These are phyloP conservation scores for Mustela nigripes DNA, from an alignment of 2,113 vertebrate species.

Conservation along the genomic window DNA sequence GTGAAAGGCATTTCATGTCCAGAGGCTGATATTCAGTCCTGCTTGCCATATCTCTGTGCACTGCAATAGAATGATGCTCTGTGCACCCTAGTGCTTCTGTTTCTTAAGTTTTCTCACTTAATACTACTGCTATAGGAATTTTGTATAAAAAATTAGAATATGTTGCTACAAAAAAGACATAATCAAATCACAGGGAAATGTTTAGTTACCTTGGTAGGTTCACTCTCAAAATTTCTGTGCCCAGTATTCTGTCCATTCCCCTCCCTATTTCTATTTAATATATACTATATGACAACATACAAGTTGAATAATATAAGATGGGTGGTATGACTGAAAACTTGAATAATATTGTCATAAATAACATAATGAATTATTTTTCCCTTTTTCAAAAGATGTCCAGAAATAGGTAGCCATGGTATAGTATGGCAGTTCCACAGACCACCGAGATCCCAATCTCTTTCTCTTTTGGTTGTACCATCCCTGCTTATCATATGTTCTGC, in stretches of 20 bases:
- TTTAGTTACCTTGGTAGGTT: neutral
- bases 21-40: neutral
- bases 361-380: neutral
- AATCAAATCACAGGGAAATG: neutral
- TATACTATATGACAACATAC: neutral
- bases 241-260: fast-evolving
- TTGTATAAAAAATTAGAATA: neutral
- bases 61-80: neutral
- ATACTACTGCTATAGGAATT: neutral
- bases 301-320: neutral
- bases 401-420: neutral
- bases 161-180: neutral
- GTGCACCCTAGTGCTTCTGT: neutral
- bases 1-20: neutral
- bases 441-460: neutral
- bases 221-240: neutral
- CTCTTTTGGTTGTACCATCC: neutral
- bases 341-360: neutral
- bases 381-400: neutral
- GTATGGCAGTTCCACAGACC: neutral
- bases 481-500: neutral
- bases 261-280: neutral
- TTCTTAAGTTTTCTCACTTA: neutral
- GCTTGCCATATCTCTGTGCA: neutral
- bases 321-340: neutral